Evolutionary conservation across 2,113 vertebrate genomes (phyloP).

Genomic region (Felis catus): DNA sequence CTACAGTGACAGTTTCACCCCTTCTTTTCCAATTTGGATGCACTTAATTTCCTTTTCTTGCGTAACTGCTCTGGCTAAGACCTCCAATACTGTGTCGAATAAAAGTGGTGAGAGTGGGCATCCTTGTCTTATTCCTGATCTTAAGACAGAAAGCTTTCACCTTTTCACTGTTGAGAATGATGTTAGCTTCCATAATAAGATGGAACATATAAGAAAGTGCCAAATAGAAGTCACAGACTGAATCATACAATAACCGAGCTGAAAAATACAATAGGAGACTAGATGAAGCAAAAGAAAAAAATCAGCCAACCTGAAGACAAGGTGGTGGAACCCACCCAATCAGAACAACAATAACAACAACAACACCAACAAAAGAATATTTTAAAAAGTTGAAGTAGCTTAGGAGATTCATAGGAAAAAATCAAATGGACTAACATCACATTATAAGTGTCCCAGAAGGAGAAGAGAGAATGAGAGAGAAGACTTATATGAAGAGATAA

Average conservation of each 20-base stretch:
- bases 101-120: background rate
- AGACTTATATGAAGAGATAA: no score
- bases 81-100: background rate
- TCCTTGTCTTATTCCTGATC: background rate
- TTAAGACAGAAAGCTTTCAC: background rate
- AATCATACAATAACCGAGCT: background rate
- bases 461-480: background rate
- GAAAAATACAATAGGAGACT: background rate
- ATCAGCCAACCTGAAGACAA: background rate
- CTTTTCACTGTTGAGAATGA: background rate
- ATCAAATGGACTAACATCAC: background rate
- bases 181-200: background rate
- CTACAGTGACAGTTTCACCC: background rate
- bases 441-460: background rate
- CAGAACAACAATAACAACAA: background rate
- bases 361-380: background rate
- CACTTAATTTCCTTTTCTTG: background rate
- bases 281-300: background rate
- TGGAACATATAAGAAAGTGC: background rate
- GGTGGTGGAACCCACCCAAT: background rate
- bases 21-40: background rate
- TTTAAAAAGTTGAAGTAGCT: background rate
- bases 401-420: background rate
- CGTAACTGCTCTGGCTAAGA: background rate
- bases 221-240: background rate